Conservation (phyloP, 2,888 invertebrate species). For the Hoplodrina blanda region DNA sequence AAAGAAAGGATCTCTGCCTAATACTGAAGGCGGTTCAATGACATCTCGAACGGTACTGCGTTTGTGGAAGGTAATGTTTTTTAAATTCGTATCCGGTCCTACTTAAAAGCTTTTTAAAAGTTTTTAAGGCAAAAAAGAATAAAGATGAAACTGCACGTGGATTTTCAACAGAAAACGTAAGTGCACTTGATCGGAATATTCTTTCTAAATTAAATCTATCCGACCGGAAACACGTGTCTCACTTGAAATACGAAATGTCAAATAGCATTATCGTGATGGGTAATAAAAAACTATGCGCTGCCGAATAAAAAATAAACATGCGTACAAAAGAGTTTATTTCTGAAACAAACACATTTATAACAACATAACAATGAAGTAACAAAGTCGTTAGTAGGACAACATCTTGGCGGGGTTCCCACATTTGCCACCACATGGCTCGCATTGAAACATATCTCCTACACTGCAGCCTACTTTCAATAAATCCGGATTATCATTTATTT, state of each 20-base stretch:
- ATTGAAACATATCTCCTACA: slow-evolving; percentile 82
- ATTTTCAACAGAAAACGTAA: slow-evolving; percentile 56
- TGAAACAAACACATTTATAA: slow-evolving; percentile 74
- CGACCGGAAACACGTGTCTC: slow-evolving; percentile 48
- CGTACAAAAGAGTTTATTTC: slow-evolving; percentile 66
- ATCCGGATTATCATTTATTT: slow-evolving; percentile 88
- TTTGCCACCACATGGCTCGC: slow-evolving; percentile 88
- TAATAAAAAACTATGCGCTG: slow-evolving; percentile 37
- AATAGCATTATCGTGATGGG: slow-evolving; percentile 28
- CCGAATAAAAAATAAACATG: slow-evolving; percentile 55
- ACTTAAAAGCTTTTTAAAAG: slow-evolving; percentile 74
- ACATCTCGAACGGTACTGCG: slow-evolving; percentile 77
- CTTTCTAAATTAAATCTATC: slow-evolving; percentile 49
- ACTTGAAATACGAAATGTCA: slow-evolving; percentile 32
- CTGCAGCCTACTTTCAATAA: slow-evolving; percentile 86
- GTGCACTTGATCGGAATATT: slow-evolving; percentile 50
- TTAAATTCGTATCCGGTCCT: slow-evolving; percentile 83
- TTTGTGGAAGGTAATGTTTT: slow-evolving; percentile 77
- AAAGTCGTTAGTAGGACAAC: slow-evolving; percentile 87
- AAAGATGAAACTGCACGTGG: slow-evolving; percentile 72
- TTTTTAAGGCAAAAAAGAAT: slow-evolving; percentile 68
- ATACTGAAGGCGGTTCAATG: slow-evolving; percentile 83
- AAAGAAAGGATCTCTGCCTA: slow-evolving; percentile 78
- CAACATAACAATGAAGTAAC: slow-evolving; percentile 86
- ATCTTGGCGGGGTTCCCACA: slow-evolving; percentile 90